phyloP scores from a whole-genome alignment of 2,888 invertebrate species.

The Molorchus minor region DNA sequence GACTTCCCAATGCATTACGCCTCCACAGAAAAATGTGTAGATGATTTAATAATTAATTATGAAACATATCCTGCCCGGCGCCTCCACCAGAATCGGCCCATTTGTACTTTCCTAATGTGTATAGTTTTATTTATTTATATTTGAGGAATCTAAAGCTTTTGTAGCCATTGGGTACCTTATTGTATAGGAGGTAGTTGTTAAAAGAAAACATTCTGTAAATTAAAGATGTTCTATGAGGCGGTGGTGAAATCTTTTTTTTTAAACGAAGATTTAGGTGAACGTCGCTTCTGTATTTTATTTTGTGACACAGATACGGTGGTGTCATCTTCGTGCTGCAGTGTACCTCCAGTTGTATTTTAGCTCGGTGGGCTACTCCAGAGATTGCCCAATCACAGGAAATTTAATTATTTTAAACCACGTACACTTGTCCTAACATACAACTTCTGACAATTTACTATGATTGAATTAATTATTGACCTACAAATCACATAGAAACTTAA shows the following conservation, averaged over 20 bases:
- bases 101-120: too few species aligned
- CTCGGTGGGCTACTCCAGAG: too few species aligned
- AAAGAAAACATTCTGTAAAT: not conserved
- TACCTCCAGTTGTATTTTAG: not conserved
- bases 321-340: not conserved
- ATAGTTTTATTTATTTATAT: not conserved
- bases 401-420: not conserved
- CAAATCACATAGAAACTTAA: not conserved
- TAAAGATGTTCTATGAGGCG: too few species aligned
- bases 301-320: not conserved
- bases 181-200: not conserved
- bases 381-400: not conserved
- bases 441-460: not conserved
- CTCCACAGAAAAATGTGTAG: too few species aligned
- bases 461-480: not conserved
- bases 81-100: too few species aligned
- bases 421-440: not conserved
- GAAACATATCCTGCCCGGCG: too few species aligned
- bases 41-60: too few species aligned
- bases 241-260: too few species aligned
- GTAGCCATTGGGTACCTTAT: not conserved
- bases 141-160: not conserved
- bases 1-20: too few species aligned
- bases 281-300: not conserved
- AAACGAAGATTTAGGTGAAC: not conserved